These are phyloP conservation scores for Etia nguti DNA, from an alignment of 2,113 vertebrate genomes.

Conservation along the genomic window DNA sequence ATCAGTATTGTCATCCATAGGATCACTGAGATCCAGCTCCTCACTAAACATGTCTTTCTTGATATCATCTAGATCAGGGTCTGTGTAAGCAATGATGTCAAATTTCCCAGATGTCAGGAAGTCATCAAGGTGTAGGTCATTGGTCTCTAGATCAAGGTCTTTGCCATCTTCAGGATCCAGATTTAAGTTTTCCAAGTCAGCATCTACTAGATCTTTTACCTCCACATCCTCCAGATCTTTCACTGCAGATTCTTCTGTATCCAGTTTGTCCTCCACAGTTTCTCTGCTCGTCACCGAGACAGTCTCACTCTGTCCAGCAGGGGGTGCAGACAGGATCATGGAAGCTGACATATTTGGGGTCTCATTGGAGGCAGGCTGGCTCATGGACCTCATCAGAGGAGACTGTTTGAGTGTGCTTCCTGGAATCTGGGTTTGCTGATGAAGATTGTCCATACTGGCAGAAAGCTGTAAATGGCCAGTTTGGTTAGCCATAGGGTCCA, in stretches of 20 bases:
- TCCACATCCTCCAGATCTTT: slow-evolving; percentile 91
- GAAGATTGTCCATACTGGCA: slow-evolving; percentile 79
- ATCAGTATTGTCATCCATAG: slow-evolving; percentile 83
- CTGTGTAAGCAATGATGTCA: slow-evolving; percentile 95
- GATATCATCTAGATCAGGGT: slow-evolving; percentile 90
- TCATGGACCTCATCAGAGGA: slow-evolving; percentile 77
- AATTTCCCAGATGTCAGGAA: slow-evolving; percentile 92
- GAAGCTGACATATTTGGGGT: slow-evolving; percentile 72
- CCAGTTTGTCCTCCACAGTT: slow-evolving; percentile 83
- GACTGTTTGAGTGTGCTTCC: slow-evolving; percentile 67
- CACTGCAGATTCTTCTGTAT: slow-evolving; percentile 86
- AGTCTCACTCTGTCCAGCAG: slow-evolving; percentile 65
- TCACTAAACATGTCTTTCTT: slow-evolving; percentile 96
- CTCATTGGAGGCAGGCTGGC: slow-evolving; percentile 77
- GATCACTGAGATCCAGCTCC: slow-evolving; percentile 88
- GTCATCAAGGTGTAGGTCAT: slow-evolving; percentile 92
- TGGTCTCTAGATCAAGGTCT: slow-evolving; percentile 92
- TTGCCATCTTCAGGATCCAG: slow-evolving; percentile 91
- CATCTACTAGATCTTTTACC: slow-evolving; percentile 91
- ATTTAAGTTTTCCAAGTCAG: slow-evolving; percentile 91
- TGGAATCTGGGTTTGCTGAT: slow-evolving; percentile 71
- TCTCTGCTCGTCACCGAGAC: slow-evolving; percentile 57
- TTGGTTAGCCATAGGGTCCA: slow-evolving; percentile 73
- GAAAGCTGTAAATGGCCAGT: slow-evolving; percentile 72
- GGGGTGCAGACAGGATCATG: slow-evolving; percentile 57